A percentile compares a stretch with the other conserved stretches of the same genome.
Evolutionary conservation across 2,797 vertebrate species (phyloP).

Genomic region (Oryzias sinensis): DNA sequence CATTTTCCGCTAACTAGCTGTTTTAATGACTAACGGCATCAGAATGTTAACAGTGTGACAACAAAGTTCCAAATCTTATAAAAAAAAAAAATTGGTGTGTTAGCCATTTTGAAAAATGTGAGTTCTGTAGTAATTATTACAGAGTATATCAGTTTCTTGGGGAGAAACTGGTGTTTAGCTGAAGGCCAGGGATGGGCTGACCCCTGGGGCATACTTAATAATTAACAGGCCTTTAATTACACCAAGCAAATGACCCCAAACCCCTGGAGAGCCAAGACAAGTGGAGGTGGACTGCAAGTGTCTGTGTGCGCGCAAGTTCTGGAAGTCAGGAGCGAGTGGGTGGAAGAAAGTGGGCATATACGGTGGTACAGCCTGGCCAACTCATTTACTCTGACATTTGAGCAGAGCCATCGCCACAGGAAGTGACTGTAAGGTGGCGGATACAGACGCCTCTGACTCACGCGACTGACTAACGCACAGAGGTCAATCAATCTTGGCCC

Average conservation of each 20-base stretch:
- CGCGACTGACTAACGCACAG: constrained; percentile 43
- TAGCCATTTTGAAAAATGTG: no score
- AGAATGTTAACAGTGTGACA: no score
- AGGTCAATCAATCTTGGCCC: constrained; percentile 55
- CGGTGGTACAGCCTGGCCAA: constrained; percentile 38
- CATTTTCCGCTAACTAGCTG: no score
- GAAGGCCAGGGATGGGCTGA: constrained; percentile 48
- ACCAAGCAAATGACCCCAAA: constrained; percentile 67
- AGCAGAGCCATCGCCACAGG: constrained; percentile 50
- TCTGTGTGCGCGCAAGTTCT: constrained; percentile 15
- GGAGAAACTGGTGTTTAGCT: constrained; percentile 34
- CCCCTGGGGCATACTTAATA: constrained; percentile 70
- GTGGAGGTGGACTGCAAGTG: not conserved
- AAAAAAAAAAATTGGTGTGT: no score
- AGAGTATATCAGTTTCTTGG: not conserved
- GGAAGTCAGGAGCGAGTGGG: constrained; percentile 34
- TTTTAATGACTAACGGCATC: no score
- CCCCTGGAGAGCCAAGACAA: constrained; percentile 38
- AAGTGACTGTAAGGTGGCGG: constrained; percentile 45
- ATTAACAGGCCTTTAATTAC: constrained; percentile 80
- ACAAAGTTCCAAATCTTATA: no score
- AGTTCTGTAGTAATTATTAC: no score
- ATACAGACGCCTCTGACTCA: constrained; percentile 44
- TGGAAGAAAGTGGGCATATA: constrained; percentile 41
- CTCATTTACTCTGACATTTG: constrained; percentile 73